Conservation (phyloP, 1,140 invertebrate species). For the Anagrus nilaparvatae region DNA sequence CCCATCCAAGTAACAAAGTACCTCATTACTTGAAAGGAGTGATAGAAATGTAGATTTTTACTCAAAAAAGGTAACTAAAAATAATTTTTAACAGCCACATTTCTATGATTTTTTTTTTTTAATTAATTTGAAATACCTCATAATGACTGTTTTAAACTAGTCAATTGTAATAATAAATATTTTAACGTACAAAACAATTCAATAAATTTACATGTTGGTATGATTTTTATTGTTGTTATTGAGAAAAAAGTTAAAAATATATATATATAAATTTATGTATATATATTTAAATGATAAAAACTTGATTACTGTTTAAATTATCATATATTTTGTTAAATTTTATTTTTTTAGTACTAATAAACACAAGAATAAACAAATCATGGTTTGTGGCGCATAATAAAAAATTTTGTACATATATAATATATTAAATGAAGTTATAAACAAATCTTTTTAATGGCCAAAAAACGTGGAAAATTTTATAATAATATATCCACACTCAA, state of each 20-base stretch:
- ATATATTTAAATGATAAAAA: too few species aligned
- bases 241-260: neutral
- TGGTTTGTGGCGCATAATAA: slow-evolving; percentile 6
- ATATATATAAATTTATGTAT: too few species aligned
- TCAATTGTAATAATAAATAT: slow-evolving; percentile 15
- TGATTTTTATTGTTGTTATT: slow-evolving; percentile 2
- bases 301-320: slow-evolving; percentile 6
- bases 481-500: too few species aligned
- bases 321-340: slow-evolving; percentile 5
- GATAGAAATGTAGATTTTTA: too few species aligned
- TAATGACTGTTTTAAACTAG: slow-evolving; percentile 13
- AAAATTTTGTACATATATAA: slow-evolving; percentile 6
- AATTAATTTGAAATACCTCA: slow-evolving; percentile 5
- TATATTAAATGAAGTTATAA: slow-evolving; percentile 5
- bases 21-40: too few species aligned
- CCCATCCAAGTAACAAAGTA: neutral
- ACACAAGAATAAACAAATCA: slow-evolving; percentile 9
- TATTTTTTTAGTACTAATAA: slow-evolving; percentile 9
- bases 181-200: slow-evolving; percentile 1
- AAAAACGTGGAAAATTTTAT: slow-evolving; percentile 7
- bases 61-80: too few species aligned
- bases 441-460: neutral
- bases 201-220: slow-evolving; percentile 3
- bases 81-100: too few species aligned
- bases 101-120: slow-evolving; percentile 8